These are phyloP conservation scores for Chrysolina oricalcia DNA, from an alignment of 2,888 invertebrate species.

Conservation along the genomic window DNA sequence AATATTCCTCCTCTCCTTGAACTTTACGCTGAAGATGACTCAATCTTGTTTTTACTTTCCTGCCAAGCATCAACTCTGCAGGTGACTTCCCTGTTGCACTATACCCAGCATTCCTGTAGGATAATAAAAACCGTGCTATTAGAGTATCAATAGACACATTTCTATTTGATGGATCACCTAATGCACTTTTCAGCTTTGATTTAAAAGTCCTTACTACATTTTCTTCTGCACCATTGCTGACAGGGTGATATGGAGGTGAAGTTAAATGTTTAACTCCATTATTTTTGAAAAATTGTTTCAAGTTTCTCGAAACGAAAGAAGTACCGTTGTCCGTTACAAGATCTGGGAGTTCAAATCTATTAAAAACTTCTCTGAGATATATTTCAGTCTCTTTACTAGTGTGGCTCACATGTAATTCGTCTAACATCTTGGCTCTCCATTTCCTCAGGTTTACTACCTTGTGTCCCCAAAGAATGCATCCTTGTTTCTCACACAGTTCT, in stretches of 20 bases:
- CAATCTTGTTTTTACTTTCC: too few relatives aligned
- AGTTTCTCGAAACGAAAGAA: not conserved
- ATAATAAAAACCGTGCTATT: not conserved
- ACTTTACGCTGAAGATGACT: too few relatives aligned
- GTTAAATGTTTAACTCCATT: too few relatives aligned
- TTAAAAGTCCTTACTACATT: slow-evolving; percentile 37
- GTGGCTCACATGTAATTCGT: not conserved
- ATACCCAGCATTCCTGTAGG: not conserved
- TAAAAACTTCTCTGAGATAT: slow-evolving; percentile 11
- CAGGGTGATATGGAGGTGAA: too few relatives aligned
- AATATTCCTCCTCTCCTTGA: too few relatives aligned
- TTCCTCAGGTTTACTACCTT: not conserved
- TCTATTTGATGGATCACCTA: slow-evolving; percentile 19
- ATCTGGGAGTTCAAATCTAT: slow-evolving; percentile 46
- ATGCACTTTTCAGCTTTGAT: slow-evolving; percentile 25
- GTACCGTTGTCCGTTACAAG: slow-evolving; percentile 26
- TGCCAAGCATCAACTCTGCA: not conserved
- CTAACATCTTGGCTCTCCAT: not conserved
- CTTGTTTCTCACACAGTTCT: not conserved
- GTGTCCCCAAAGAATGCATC: slow-evolving; percentile 7
- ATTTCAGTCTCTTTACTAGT: slow-evolving; percentile 26
- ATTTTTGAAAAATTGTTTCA: too few relatives aligned
- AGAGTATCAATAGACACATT: not conserved
- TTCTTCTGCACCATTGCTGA: slow-evolving; percentile 38
- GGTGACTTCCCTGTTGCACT: not conserved